phyloP scores from a whole-genome alignment of 2,797 vertebrate species.

The Galago senegalensis region DNA sequence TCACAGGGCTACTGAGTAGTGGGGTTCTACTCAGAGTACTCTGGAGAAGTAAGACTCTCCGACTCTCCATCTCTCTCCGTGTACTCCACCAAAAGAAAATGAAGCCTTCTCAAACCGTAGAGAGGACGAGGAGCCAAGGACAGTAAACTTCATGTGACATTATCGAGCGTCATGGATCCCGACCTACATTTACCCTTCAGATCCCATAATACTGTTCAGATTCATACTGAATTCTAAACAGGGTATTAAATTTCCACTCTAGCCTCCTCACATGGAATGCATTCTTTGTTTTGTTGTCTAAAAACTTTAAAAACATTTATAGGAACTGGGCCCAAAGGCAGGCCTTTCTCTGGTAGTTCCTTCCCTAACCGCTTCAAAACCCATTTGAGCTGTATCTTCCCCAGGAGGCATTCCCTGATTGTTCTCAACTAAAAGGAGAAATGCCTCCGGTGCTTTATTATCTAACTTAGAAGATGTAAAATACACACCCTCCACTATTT shows the following conservation, averaged over 20 bases:
- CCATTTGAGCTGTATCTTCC: neutral
- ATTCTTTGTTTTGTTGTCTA: neutral
- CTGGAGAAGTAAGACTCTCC: no score
- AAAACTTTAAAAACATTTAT: neutral
- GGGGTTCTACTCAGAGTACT: neutral
- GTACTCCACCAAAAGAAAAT: neutral
- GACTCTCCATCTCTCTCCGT: no score
- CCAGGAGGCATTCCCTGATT: neutral
- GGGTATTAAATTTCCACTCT: neutral
- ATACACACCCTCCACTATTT: neutral
- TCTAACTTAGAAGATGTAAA: neutral
- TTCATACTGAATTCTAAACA: conserved; percentile 2
- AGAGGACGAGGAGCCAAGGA: neutral
- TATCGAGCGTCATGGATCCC: neutral
- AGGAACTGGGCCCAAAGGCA: neutral
- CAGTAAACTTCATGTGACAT: neutral
- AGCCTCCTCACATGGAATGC: neutral
- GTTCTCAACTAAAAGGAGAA: neutral
- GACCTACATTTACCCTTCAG: conserved; percentile 3
- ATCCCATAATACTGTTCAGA: neutral
- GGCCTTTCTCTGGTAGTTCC: neutral
- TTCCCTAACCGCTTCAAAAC: neutral
- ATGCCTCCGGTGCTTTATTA: neutral
- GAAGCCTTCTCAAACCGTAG: neutral
- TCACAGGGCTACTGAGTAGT: neutral